A percentile compares a stretch with the other conserved stretches of the same genome.
These are phyloP conservation scores for Scomber scombrus DNA, from an alignment of 2,113 vertebrate species.

Conservation along the genomic window DNA sequence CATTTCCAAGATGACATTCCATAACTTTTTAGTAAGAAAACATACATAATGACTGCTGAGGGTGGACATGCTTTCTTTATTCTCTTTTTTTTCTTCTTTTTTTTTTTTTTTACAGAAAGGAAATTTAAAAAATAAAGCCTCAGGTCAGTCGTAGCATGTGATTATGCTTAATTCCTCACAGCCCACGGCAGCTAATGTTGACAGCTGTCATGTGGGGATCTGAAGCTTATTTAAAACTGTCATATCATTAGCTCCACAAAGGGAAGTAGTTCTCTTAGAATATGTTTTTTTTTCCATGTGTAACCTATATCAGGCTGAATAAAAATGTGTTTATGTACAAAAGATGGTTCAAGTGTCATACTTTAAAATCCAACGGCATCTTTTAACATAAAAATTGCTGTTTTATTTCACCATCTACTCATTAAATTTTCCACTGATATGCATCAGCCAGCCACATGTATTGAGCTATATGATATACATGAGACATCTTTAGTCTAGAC, in stretches of 20 bases:
- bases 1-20: constrained; percentile 75
- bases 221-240: constrained; percentile 70
- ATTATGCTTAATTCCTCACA: constrained; percentile 68
- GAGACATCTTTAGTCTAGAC: no score
- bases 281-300: constrained; percentile 62
- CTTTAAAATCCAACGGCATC: neutral
- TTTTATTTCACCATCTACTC: neutral
- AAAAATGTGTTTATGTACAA: constrained; percentile 82
- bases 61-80: constrained; percentile 37
- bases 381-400: neutral
- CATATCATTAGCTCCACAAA: constrained; percentile 77
- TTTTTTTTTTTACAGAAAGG: constrained; percentile 51
- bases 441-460: neutral
- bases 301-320: constrained; percentile 80
- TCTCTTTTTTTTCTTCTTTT: constrained; percentile 43
- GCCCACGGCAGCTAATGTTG: constrained; percentile 62
- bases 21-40: constrained; percentile 60
- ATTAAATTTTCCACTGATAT: neutral
- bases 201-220: constrained; percentile 56
- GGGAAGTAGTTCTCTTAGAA: constrained; percentile 78
- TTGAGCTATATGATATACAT: no score
- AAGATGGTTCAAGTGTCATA: constrained; percentile 38
- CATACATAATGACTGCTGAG: constrained; percentile 42
- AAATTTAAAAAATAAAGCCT: constrained; percentile 55
- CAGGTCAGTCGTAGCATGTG: constrained; percentile 79